These are phyloP conservation scores for Geophilus truncorum DNA, from an alignment of 2,888 invertebrate genomes.

Conservation along the genomic window DNA sequence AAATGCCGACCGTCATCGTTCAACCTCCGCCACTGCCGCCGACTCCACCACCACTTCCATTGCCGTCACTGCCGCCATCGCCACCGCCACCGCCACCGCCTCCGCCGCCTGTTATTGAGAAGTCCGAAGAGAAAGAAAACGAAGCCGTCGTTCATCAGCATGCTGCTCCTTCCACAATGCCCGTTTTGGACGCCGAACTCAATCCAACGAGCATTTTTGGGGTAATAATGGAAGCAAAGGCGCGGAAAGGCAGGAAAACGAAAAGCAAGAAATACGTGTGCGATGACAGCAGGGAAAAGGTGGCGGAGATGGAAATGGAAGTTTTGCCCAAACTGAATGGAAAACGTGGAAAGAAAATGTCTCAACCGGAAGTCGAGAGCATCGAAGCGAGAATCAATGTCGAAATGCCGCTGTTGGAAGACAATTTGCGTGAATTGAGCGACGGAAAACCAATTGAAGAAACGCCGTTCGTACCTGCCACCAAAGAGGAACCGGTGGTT, in stretches of 20 bases:
- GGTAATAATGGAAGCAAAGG: conserved; percentile 27
- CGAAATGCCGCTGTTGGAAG: conserved; percentile 52
- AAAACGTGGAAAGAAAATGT: conserved; percentile 18
- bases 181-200: not conserved
- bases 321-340: conserved; percentile 51
- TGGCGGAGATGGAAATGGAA: not conserved
- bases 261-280: conserved; percentile 39
- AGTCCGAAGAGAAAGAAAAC: not conserved
- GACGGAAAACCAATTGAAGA: not conserved
- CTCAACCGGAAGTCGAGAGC: conserved; percentile 64
- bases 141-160: not conserved
- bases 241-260: conserved; percentile 39
- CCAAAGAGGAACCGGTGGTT: not conserved
- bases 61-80: not conserved
- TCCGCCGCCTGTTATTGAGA: conserved; percentile 5
- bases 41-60: not conserved
- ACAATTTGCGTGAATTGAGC: not conserved
- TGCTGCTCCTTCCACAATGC: not conserved
- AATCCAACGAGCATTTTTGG: not conserved
- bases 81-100: conserved; percentile 30
- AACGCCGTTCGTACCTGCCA: not conserved
- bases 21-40: conserved; percentile 8
- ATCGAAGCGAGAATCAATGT: conserved; percentile 74
- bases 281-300: not conserved
- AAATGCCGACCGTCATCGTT: not conserved